A percentile compares a stretch with the other conserved stretches of the same genome.
These are phyloP conservation scores for Hydrozoanthus gracilis DNA, from an alignment of 92 coral and sea anemone genomes.

Conservation along the genomic window DNA sequence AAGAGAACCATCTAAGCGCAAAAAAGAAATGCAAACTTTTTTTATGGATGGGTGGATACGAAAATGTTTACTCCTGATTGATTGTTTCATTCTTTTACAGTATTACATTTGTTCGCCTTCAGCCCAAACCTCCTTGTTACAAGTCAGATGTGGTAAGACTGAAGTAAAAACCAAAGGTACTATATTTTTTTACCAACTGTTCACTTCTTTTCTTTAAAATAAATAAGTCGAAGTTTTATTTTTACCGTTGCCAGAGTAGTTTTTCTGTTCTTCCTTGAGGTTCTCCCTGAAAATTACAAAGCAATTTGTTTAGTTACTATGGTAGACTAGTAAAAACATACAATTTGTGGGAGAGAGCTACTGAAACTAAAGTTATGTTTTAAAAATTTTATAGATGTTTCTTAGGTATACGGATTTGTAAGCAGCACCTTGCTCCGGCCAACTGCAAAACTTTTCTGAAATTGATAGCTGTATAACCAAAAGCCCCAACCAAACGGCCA, in stretches of 20 bases:
- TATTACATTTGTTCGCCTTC: too few relatives aligned
- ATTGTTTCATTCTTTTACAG: neutral
- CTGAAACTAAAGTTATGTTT: too few relatives aligned
- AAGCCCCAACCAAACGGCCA: too few relatives aligned
- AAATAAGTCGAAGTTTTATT: neutral
- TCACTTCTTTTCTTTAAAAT: neutral
- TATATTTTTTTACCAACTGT: neutral
- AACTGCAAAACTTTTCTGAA: too few relatives aligned
- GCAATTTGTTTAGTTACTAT: neutral
- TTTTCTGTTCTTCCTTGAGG: neutral
- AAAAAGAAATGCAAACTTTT: neutral
- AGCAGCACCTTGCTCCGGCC: too few relatives aligned
- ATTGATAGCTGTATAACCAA: too few relatives aligned
- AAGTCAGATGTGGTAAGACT: too few relatives aligned
- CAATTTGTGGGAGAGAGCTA: too few relatives aligned
- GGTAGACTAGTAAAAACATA: neutral
- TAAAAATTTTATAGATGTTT: too few relatives aligned
- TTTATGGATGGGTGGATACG: neutral
- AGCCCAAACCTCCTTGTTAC: too few relatives aligned
- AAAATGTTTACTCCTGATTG: neutral
- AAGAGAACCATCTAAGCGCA: neutral
- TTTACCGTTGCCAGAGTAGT: slow-evolving; percentile 2
- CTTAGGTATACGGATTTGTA: too few relatives aligned
- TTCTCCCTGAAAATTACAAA: slow-evolving; percentile 1
- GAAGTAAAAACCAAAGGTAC: too few relatives aligned